Base-by-base conservation (phyloP, 2,888 invertebrate species). In the Pardosa pseudoannulata region DNA sequence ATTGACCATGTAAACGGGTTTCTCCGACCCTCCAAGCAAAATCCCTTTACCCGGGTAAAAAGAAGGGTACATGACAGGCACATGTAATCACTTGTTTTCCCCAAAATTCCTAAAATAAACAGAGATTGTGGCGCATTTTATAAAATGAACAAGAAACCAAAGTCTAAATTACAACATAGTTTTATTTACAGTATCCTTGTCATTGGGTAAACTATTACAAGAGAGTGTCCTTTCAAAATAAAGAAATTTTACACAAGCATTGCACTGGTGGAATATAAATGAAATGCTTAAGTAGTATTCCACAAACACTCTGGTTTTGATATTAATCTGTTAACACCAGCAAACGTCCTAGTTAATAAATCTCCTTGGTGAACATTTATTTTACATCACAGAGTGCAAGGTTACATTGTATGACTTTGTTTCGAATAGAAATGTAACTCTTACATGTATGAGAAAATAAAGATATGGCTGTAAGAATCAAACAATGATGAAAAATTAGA, bases 241-340 rank as follows among this genome's bases (percentile, higher is more conserved):
- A 81, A 74, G 31, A 50, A 85, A 79, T 79, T 79, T 85, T 79
- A 79, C 85, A 85, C 79, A 74, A 78, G 85, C 85, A 85, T 85
- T 85, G 85, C 79, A 85, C 85, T 74, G 78, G 73, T 79, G 56
- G 62, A 79, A 85, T 65, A 83, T 78, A 78, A 83, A 78, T 73
- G 78, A 83, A 78, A 74, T 19, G 27, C 31, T 62, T 67, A 74
- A 81, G 80, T 80, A 74, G 76, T 72, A 67, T 36, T 76, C 56
- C 64, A 62, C 50, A 75, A 73, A 39, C 72, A 83, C 76, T 73
- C 56, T 75, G 75, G 74, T 62, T 56, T 62, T 19, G 46, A 62
- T 67, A 32, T 41, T 72, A 23, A 32, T 39, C 68, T 78, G 68
- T 28, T 19, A 27, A 28, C 76, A 75, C 31, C 29, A 29, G 64